A percentile compares a stretch with the other conserved stretches of the same genome.
phyloP scores from a whole-genome alignment of 2,797 vertebrate genomes.

The Amphiprion clarkii region DNA sequence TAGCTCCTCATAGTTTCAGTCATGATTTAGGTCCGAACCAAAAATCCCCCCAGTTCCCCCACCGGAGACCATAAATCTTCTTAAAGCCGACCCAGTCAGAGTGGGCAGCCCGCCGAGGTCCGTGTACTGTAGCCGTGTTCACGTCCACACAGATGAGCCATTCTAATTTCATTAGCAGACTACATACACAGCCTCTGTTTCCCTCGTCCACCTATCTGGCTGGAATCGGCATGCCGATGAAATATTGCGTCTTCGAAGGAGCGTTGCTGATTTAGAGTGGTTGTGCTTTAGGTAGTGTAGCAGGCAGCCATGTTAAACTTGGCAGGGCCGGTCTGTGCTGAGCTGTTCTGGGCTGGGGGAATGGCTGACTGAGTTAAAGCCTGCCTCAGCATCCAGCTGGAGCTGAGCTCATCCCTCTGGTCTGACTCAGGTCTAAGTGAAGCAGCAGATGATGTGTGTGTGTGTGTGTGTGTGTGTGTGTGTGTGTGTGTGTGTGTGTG shows the following conservation, averaged over 20 bases:
- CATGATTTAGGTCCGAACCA: slow-evolving; percentile 75
- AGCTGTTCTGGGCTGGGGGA: slow-evolving; percentile 48
- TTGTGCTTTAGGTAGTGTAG: slow-evolving; percentile 65
- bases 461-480: slow-evolving; percentile 30
- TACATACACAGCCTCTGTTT: slow-evolving; percentile 37
- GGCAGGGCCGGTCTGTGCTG: slow-evolving; percentile 37
- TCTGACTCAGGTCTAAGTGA: slow-evolving; percentile 77
- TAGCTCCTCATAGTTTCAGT: slow-evolving; percentile 69
- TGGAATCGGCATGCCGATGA: slow-evolving; percentile 60
- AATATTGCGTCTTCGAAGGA: slow-evolving; percentile 61
- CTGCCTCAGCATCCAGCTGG: slow-evolving; percentile 78
- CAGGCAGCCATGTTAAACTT: slow-evolving; percentile 64
- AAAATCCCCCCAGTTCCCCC: slow-evolving; percentile 54
- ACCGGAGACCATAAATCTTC: slow-evolving; percentile 79
- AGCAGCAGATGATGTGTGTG: slow-evolving; percentile 79
- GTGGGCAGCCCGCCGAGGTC: slow-evolving; percentile 47
- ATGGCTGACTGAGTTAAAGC: slow-evolving; percentile 73
- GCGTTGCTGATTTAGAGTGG: slow-evolving; percentile 57
- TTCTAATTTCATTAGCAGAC: slow-evolving; percentile 82
- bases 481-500: slow-evolving; percentile 34
- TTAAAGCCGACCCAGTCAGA: slow-evolving; percentile 57
- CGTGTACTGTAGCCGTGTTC: slow-evolving; percentile 41
- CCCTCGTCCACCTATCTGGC: slow-evolving; percentile 36
- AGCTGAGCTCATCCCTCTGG: slow-evolving; percentile 73
- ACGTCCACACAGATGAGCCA: slow-evolving; percentile 60